Evolutionary conservation across 2,113 vertebrate genomes (phyloP).

Genomic region (Nestor notabilis): DNA sequence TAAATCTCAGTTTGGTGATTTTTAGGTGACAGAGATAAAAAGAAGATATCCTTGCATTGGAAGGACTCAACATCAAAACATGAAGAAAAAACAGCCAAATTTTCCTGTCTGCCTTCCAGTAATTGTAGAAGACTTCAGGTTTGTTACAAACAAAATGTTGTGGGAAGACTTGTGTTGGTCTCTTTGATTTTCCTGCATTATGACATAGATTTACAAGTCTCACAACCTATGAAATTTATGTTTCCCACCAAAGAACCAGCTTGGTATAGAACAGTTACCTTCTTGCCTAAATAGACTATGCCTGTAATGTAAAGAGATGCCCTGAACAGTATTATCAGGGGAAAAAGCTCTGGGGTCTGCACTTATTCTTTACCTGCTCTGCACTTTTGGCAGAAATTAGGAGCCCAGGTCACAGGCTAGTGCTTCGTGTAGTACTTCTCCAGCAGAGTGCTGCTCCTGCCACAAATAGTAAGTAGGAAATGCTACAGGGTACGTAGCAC

Average conservation of each 20-base stretch:
- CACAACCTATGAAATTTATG: neutral
- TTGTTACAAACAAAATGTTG: neutral
- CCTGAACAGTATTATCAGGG: neutral
- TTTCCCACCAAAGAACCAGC: neutral
- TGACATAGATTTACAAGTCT: neutral
- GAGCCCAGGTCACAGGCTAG: neutral
- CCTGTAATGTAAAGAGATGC: neutral
- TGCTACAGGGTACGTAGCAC: neutral
- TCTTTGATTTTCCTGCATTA: neutral
- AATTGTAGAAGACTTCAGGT: neutral
- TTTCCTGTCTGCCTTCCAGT: neutral
- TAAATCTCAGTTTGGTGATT: neutral
- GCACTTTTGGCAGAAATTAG: neutral
- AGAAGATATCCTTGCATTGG: neutral
- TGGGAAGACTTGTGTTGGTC: neutral
- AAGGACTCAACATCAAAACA: neutral
- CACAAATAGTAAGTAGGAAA: neutral
- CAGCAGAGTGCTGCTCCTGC: neutral
- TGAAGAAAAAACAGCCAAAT: neutral
- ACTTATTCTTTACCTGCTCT: neutral
- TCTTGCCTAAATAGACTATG: neutral
- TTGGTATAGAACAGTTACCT: neutral
- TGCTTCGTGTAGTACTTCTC: neutral
- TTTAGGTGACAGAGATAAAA: neutral
- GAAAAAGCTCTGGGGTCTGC: neutral